phyloP scores from a whole-genome alignment of 2,113 vertebrate genomes.

The Oryctolagus cuniculus region mOryCun1.1 NC_091435.1:92901001-92901500 shows the following conservation, averaged over 20 bases:
- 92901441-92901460: background rate
- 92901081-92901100: background rate
- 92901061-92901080: background rate
- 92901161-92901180: background rate
- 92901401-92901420: background rate
- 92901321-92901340: slow-evolving; percentile 47
- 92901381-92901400: background rate
- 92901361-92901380: background rate
- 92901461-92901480: background rate
- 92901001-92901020: background rate
- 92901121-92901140: background rate
- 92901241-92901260: background rate
- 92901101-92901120: background rate
- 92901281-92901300: slow-evolving; percentile 51
- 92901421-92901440: background rate
- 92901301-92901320: slow-evolving; percentile 58
- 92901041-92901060: background rate
- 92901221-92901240: background rate
- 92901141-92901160: background rate
- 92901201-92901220: background rate
- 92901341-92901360: slow-evolving; percentile 49
- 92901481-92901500: background rate
- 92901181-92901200: background rate
- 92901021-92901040: background rate
- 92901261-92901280: slow-evolving; percentile 58